These are phyloP conservation scores for Heterodera schachtii DNA, from an alignment of 1,140 invertebrate genomes.

Conservation along the genomic window DNA sequence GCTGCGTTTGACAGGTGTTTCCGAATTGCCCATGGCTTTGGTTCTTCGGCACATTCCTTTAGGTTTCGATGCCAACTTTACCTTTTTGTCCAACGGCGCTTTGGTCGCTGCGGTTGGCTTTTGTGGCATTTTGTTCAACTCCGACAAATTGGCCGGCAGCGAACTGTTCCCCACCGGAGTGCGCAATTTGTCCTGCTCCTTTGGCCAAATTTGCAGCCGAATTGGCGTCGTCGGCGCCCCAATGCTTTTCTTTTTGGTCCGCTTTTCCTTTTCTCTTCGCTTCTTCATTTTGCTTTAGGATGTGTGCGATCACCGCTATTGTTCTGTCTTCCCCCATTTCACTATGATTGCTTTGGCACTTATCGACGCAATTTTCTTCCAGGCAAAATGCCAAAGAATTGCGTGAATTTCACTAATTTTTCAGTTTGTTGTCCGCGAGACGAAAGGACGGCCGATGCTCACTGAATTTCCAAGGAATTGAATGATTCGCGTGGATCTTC, in stretches of 20 bases:
- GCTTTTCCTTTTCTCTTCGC: background rate
- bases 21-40: background rate
- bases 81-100: conserved; percentile 31
- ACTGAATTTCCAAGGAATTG: conserved; percentile 38
- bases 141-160: conserved; percentile 51
- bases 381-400: background rate
- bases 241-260: conserved; percentile 55
- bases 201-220: conserved; percentile 50
- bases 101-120: conserved; percentile 50
- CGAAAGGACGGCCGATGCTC: conserved; percentile 47
- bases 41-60: background rate
- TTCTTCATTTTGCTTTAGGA: conserved; percentile 32
- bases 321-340: conserved; percentile 39
- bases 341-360: conserved; percentile 35
- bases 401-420: background rate
- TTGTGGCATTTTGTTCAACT: conserved; percentile 51
- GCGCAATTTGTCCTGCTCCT: conserved; percentile 55
- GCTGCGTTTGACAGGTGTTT: conserved; percentile 45
- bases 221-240: conserved; percentile 58
- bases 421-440: conserved; percentile 43
- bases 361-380: conserved; percentile 32
- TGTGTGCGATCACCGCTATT: conserved; percentile 27
- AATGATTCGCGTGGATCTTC: background rate
- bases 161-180: conserved; percentile 60
- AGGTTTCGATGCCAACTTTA: background rate